Conservation (phyloP, 2,888 invertebrate species). For the Drosophila conformis region DNA sequence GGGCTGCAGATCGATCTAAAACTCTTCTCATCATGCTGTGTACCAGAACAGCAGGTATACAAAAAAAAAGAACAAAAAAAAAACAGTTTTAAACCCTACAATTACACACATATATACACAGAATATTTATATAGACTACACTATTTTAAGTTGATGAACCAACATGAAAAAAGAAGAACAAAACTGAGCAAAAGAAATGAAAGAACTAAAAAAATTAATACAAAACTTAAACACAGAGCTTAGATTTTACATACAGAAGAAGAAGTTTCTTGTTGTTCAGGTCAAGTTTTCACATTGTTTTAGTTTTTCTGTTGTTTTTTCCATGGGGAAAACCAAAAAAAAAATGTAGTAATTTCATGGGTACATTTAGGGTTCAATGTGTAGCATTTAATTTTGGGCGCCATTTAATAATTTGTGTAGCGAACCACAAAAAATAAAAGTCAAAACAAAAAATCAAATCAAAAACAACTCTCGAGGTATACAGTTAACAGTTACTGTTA, state of each 20-base stretch:
- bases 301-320: conserved; percentile 27
- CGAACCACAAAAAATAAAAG: conserved; percentile 52
- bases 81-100: conserved; percentile 54
- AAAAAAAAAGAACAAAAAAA: conserved; percentile 53
- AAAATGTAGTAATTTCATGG: conserved; percentile 9
- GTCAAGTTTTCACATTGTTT: conserved; percentile 21
- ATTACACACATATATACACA: conserved; percentile 32
- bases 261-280: conserved; percentile 9
- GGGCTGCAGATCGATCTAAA: conserved; percentile 34
- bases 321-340: conserved; percentile 2
- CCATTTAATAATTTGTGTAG: conserved; percentile 53
- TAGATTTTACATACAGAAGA: conserved; percentile 11
- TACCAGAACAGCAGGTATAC: conserved; percentile 78
- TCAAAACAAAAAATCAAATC: conserved; percentile 36
- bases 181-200: conserved; percentile 11
- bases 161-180: conserved; percentile 22
- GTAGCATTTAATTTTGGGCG: conserved; percentile 56
- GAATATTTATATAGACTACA: conserved; percentile 57
- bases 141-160: conserved; percentile 55
- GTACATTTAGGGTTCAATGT: conserved; percentile 37
- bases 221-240: conserved; percentile 16
- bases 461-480: conserved; percentile 12
- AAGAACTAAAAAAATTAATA: conserved; percentile 2
- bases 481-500: conserved; percentile 3
- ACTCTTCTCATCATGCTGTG: conserved; percentile 67